phyloP scores from a whole-genome alignment of 2,113 vertebrate species.

The Cacatua alba region DNA sequence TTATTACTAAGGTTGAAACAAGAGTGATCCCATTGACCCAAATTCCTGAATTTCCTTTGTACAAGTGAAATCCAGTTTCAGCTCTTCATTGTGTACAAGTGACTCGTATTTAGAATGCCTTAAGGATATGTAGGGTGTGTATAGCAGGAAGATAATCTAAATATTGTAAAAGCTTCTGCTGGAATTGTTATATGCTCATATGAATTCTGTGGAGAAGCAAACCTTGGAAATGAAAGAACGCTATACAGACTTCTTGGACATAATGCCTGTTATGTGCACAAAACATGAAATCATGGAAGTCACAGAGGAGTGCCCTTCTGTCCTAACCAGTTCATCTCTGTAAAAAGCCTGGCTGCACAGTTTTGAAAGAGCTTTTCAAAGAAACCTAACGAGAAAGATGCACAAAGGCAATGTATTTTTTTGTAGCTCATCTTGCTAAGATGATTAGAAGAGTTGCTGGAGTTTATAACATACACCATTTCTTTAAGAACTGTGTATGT shows the following conservation, averaged over 20 bases:
- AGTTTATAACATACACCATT: background rate
- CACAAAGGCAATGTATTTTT: background rate
- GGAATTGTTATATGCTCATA: background rate
- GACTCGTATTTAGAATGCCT: background rate
- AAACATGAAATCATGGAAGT: background rate
- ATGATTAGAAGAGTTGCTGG: background rate
- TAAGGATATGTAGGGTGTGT: background rate
- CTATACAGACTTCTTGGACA: background rate
- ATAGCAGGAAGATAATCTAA: background rate
- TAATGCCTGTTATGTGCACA: background rate
- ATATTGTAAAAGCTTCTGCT: background rate
- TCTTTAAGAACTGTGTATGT: background rate
- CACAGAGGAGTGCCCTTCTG: background rate
- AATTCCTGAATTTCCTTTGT: constrained; percentile 30
- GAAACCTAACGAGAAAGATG: background rate
- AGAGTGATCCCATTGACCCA: constrained; percentile 14
- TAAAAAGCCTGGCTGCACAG: background rate
- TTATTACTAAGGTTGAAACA: constrained; percentile 12
- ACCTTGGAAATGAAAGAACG: background rate
- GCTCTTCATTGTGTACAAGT: background rate
- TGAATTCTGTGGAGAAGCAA: background rate
- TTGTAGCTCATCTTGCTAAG: background rate
- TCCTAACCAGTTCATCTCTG: background rate
- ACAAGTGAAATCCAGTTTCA: constrained; percentile 11
- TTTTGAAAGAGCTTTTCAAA: background rate